Conservation (phyloP, 2,113 vertebrate genomes). For the Sialia sialis region DNA sequence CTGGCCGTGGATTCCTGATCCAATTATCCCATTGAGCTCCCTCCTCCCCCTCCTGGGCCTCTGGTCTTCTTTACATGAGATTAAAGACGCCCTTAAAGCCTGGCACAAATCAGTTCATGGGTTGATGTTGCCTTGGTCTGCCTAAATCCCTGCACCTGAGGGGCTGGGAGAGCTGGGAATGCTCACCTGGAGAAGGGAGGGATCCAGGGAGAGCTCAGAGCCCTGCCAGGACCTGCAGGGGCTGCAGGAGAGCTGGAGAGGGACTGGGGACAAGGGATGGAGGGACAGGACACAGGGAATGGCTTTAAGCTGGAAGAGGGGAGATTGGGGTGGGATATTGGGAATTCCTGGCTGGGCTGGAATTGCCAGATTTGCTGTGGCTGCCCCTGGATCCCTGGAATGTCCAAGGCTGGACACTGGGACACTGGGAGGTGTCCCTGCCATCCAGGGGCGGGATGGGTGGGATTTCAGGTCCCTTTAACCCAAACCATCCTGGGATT, state of each 20-base stretch:
- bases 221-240: not conserved
- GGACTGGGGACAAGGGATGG: not conserved
- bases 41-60: not conserved
- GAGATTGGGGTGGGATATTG: not conserved
- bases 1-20: not conserved
- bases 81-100: slow-evolving; percentile 21
- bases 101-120: not conserved
- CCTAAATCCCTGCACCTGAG: not conserved
- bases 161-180: not conserved
- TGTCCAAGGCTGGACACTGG: not conserved
- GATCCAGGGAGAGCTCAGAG: not conserved
- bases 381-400: not conserved
- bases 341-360: not conserved
- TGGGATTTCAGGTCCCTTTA: not conserved
- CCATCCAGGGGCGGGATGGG: accelerated
- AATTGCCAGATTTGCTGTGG: not conserved
- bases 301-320: not conserved
- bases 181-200: accelerated
- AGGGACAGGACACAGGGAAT: not conserved
- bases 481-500: not conserved
- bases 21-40: slow-evolving; percentile 26
- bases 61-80: not conserved
- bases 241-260: not conserved
- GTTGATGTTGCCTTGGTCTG: not conserved
- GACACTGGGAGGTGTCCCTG: not conserved